Percentiles rank a stretch among this genome's conserved stretches.
Evolutionary conservation across 2,113 vertebrate genomes (phyloP).

Genomic region (Esox niger): DNA sequence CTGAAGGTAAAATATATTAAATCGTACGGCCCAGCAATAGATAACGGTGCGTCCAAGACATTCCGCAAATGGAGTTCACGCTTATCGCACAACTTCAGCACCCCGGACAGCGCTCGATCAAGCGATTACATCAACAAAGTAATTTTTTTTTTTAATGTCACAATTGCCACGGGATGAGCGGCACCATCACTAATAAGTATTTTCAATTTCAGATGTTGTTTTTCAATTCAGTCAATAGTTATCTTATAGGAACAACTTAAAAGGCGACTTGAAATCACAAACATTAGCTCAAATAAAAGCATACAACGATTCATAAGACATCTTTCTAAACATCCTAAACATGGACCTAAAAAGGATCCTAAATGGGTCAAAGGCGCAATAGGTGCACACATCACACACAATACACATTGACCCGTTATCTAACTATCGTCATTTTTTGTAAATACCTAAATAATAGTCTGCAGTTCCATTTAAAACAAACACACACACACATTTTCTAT

Average conservation of each 20-base stretch:
- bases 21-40: no score
- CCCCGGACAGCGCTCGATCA: slow-evolving; percentile 63
- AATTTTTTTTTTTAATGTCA: no score
- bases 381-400: not conserved
- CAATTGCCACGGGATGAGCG: no score
- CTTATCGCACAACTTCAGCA: slow-evolving; percentile 46
- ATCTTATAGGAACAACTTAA: not conserved
- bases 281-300: not conserved
- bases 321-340: not conserved
- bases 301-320: not conserved
- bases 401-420: no score
- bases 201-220: not conserved
- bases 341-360: not conserved
- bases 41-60: not conserved
- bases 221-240: not conserved
- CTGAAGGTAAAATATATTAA: no score
- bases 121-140: no score
- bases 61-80: not conserved
- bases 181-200: not conserved
- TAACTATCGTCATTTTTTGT: not conserved
- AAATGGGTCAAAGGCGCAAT: not conserved
- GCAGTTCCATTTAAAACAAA: no score
- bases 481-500: not conserved
- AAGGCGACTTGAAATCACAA: not conserved
- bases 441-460: no score